Evolutionary conservation across 2,888 invertebrate genomes (phyloP), one percentile per base, ranked within the genome.

Genomic region (Pterobdella sp.): DNA sequence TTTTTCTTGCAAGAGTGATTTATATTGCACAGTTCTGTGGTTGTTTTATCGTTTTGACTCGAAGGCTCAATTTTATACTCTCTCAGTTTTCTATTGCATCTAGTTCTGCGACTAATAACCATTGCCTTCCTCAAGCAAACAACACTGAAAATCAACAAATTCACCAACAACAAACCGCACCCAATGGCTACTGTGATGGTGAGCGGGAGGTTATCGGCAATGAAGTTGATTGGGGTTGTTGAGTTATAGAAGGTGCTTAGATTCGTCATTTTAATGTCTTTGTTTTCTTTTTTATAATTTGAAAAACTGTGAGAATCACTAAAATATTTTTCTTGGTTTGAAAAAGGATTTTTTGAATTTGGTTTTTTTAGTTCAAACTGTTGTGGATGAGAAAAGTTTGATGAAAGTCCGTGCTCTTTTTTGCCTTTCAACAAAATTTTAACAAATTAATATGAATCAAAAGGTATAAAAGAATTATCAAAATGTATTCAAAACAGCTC

Each of bases 131-230:
- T 67, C 18, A 73, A 37, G 56, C 74, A 74, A 29, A 72, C 64
- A 7, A 94, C 92, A 2, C 93, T 93, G 81, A 94, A 94, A 80
- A 95, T 93, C 34, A 94, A 86, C 63, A 94, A 91, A 82, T 95
- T 95, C 1, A 94, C 86, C 79, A 94, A 92, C 34, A 95, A 87
- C 75, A 95, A 85, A 3, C 93, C 93, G 81, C 94, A 94, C 56
- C 95, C 95, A 77, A 95, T 93, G 66, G 94, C 94, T 79, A 95
- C 93, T 7, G 81, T 81, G 34, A 82, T 79, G 75, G 81, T 82
- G 26, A 83, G 75, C 7, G 82, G 75, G 29, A 77, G 65, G 49
- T 72, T 72, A 29, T 63, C 35, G 29, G 18, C 4, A n/a, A 32
- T 29, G 65, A 14, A 7, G 65, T 65, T 65, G 31, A 32, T 3